Base-by-base conservation (phyloP, 1,140 invertebrate genomes). In the Lepidurus apus region DNA sequence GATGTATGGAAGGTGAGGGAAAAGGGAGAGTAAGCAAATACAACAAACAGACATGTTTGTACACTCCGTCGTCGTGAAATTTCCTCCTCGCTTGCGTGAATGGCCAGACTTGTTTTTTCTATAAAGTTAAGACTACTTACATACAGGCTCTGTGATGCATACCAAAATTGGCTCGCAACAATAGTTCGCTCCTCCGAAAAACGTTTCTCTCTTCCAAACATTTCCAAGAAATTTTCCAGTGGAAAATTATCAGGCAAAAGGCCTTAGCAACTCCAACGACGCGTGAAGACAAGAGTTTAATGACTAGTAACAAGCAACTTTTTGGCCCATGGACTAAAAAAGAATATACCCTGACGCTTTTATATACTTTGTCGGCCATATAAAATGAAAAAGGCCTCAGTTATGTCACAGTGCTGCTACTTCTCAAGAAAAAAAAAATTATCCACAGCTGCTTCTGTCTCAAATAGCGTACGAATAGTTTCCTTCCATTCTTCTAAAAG, bases 281-380 rank as follows among this genome's bases (percentile, higher is more conserved):
- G 53, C n/a, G 53, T 65, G 53, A 65, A 65, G 53, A 65, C 53
- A 65, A 65, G 53, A 21, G 53, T 65, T 65, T 65, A 65, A 65
- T 65, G 17, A 65, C 53, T 21, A 65, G 53, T 65, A 65, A 65
- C 53, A 65, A 65, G 53, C 53, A 65, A 65, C 17, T 65, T 13
- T 65, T 65, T 34, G 34, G 53, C 21, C 21, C 17, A 17, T 7
- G 13, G n/a, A 17, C 5, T n/a, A 65, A 21, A n/a, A 65, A 21
- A 65, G 21, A 65, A 65, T 17, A 21, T 65, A n/a, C 34, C 21
- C 53, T n/a, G 21, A 65, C 53, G 21, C 53, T 65, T 65, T 65
- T 65, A 21, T 7, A n/a, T 17, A 65, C 17, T 65, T 65, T 65
- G 53, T 21, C 53, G 17, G 53, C 53, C 21, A 65, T 65, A 21